Evolutionary conservation across 2,888 invertebrate genomes (phyloP), one percentile per base, ranked within the genome.

Genomic region (Idaea straminata): DNA sequence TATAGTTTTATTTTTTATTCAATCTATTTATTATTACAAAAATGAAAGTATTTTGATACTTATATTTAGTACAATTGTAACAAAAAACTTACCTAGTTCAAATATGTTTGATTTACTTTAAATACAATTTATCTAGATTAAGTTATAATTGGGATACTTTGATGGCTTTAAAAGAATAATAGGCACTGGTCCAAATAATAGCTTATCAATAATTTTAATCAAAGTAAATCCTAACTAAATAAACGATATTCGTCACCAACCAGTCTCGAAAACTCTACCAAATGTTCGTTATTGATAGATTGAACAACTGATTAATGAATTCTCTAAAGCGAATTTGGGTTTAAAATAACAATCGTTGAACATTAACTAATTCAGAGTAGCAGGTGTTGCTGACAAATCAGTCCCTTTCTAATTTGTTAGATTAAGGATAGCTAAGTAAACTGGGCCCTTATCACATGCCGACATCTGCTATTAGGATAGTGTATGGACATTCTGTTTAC

Each of bases 331-430:
- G 35, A 61, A 38, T 35, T 61, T 38, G 61, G 61, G 15, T 67
- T 69, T 64, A 66, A 63, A 67, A 69, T 67, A 65, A 70, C 63
- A 65, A 67, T 62, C 63, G 68, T 62, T 35, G 61, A 61, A 66
- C 65, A 61, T 63, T 68, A 63, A 65, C 69, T 67, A 80, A 82
- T 77, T 69, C 72, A 74, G 68, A 75, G 76, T 66, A 78, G 72
- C 86, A 86, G 86, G 84, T 87, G 86, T 77, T 74, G 71, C 69
- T 72, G 83, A 81, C 83, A 77, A 72, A 75, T 74, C 66, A 71
- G 79, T 76, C 80, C 82, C 82, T 77, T 69, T 77, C 82, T 83
- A 86, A 86, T 87, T 86, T 85, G 83, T 86, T 82, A 83, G 83
- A 75, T 80, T 80, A 79, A 78, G 72, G 69, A 67, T 69, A 67